Evolutionary conservation across 1,140 invertebrate species (phyloP).

Genomic region (Heliothis virescens): DNA sequence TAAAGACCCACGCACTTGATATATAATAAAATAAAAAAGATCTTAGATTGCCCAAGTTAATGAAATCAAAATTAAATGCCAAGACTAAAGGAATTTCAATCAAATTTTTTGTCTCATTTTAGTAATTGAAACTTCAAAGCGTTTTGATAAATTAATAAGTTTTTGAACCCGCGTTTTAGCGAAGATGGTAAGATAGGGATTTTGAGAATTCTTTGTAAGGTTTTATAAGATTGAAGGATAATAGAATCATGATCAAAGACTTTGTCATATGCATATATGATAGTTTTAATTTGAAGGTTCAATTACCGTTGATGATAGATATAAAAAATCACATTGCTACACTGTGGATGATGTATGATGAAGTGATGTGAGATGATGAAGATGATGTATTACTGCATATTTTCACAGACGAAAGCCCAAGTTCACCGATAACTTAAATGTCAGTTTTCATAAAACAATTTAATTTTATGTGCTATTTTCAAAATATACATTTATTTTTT

Average conservation of each 20-base stretch:
- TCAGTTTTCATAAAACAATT: too few species aligned
- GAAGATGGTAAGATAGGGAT: background rate
- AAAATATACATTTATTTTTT: too few species aligned
- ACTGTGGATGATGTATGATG: too few species aligned
- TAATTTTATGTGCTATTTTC: too few species aligned
- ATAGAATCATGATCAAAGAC: constrained; percentile 11
- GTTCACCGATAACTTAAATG: too few species aligned
- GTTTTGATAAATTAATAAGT: constrained; percentile 8
- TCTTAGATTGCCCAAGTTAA: background rate
- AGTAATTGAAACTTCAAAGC: constrained; percentile 26
- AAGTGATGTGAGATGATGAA: too few species aligned
- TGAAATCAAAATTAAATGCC: constrained; percentile 16
- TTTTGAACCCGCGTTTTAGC: background rate
- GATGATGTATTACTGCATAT: too few species aligned
- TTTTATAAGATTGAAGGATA: background rate
- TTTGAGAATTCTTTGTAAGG: constrained; percentile 6
- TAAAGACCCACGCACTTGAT: background rate
- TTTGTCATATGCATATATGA: background rate
- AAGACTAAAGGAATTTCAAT: background rate
- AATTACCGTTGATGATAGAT: too few species aligned
- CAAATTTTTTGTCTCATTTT: constrained; percentile 1
- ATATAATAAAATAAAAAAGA: background rate
- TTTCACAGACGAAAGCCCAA: too few species aligned
- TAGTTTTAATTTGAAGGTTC: too few species aligned
- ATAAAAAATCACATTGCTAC: too few species aligned